Base-by-base conservation (phyloP, 2,797 vertebrate species). In the Micrastur ruficollis region DNA sequence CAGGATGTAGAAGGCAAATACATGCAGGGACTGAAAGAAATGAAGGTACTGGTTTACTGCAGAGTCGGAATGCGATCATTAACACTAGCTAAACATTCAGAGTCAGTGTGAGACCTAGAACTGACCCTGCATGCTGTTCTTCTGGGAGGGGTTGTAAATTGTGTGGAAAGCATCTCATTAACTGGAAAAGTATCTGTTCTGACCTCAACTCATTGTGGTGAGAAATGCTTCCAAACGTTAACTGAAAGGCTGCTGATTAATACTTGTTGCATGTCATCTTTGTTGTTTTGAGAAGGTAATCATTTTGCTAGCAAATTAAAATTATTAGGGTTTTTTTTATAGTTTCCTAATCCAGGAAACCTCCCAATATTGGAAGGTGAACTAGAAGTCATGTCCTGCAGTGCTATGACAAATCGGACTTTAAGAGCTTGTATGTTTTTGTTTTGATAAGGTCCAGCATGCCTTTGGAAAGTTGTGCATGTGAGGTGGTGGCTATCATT, bases 1-100 rank as follows among this genome's bases (percentile, higher is more conserved):
- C 99, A 99, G 97, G 99, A 99, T 97, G 98, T 99, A 98, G 99
- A 99, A 98, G 96, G 98, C 97, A 99, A 98, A 98, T 99, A 99
- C 98, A 98, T 98, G 95, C 99, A 99, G 98, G 99, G 99, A 75
- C 98, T 99, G 97, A 99, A 99, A 98, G 99, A 99, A 97, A 96
- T 98, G 96, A 99, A 99, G 99, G 99, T 99, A 99, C 95, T 52
- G 8, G 66, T 82, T 86, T 86, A 5, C 11, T 29, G 40, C 73
- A 31, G 89, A 23, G 31, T 66, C 82, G 70, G 42, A 70, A 74
- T 32, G 18, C 81, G 59, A 19, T 36, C 56, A 56, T 72, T 98
- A 98, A 98, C 95, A 73, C 71, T 53, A 34, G 23, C 80, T 91
- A 44, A 96, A 70, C 62, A 12, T 55, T 42, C 29, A 58, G 71